Conservation (phyloP, 2,888 invertebrate genomes). For the Campaea margaritaria region DNA sequence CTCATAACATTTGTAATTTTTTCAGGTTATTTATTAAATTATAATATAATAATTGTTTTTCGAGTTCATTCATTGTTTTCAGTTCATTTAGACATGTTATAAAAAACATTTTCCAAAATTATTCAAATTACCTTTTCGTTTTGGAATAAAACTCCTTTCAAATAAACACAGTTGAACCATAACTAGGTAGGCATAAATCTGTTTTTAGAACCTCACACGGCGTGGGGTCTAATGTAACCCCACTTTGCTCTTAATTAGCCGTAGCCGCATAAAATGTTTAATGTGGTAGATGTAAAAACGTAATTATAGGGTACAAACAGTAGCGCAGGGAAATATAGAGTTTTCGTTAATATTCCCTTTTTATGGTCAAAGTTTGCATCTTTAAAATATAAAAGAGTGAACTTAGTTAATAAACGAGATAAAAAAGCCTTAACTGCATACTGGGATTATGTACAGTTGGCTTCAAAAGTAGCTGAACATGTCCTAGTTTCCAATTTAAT, state of each 20-base stretch:
- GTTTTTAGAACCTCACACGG: slow-evolving; percentile 30
- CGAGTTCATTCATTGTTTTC: no score
- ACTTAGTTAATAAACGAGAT: background rate
- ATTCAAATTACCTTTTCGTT: no score
- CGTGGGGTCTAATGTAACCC: slow-evolving; percentile 36
- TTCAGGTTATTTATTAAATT: no score
- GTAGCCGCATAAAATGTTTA: slow-evolving; percentile 53
- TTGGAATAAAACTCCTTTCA: background rate
- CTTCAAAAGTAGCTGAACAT: no score
- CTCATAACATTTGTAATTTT: no score
- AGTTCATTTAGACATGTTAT: no score
- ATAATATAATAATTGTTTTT: no score
- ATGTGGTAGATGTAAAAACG: slow-evolving; percentile 50
- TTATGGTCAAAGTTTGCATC: slow-evolving; percentile 20
- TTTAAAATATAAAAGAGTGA: background rate
- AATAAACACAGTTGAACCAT: slow-evolving; percentile 5
- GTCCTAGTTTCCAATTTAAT: no score
- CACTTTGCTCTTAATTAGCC: slow-evolving; percentile 47
- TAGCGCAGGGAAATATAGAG: slow-evolving; percentile 21
- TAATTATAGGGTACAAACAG: slow-evolving; percentile 46
- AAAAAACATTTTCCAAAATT: no score
- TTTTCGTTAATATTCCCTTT: slow-evolving; percentile 19
- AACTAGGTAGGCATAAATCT: slow-evolving; percentile 15
- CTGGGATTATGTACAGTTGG: no score
- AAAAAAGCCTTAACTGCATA: no score